A percentile compares a stretch with the other conserved stretches of the same genome.
Evolutionary conservation across 2,797 vertebrate species (phyloP).

Genomic region (Malacoraja senta): DNA sequence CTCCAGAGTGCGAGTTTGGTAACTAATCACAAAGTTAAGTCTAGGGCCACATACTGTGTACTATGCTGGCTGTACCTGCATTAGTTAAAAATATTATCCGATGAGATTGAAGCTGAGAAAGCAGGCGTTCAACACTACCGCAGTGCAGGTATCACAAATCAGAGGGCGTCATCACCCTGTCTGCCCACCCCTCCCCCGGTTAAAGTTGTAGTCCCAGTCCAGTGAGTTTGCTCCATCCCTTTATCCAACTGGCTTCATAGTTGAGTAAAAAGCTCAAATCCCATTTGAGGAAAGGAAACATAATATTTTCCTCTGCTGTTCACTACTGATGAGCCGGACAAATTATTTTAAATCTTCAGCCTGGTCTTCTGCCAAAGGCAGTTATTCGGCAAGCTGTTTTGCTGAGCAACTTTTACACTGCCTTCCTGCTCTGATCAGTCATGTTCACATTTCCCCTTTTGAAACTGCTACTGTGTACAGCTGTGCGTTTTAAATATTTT

Average conservation of each 20-base stretch:
- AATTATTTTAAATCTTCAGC: neutral
- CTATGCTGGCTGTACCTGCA: neutral
- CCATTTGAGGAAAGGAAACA: no score
- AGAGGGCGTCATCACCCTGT: neutral
- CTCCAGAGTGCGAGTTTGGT: neutral
- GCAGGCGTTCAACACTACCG: neutral
- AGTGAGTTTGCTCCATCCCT: neutral
- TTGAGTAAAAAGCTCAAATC: neutral
- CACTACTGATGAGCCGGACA: neutral
- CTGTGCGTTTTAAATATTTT: neutral
- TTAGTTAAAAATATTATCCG: neutral
- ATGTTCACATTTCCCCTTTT: no score
- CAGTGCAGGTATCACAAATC: neutral
- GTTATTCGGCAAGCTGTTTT: neutral
- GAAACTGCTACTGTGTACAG: no score
- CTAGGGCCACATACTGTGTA: neutral
- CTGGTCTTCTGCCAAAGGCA: neutral
- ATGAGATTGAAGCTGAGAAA: neutral
- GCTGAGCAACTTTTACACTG: neutral
- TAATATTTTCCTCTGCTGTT: neutral
- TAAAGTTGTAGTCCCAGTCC: neutral
- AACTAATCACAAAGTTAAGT: neutral
- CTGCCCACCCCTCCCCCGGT: neutral
- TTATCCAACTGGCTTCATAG: neutral
- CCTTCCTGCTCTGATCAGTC: neutral